Conservation (phyloP, 2,888 invertebrate species). For the Pseudolycoriella hygida region DNA sequence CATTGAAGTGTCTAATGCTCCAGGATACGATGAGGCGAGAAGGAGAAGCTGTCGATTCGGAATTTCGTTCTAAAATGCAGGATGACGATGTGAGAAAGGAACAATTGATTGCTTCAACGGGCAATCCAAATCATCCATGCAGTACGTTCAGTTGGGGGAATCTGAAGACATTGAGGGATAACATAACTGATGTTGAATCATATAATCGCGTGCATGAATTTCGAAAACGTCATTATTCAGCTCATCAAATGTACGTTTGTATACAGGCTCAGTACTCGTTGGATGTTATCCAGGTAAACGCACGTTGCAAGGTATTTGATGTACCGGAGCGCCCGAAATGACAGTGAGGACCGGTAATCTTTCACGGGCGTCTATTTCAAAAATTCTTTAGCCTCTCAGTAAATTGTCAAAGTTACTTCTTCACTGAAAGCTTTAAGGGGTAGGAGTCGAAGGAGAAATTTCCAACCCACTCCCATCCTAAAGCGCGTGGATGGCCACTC, state of each 20-base stretch:
- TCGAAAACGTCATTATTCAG: conserved; percentile 60
- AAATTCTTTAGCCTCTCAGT: no score
- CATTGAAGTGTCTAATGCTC: conserved; percentile 71
- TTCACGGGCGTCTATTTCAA: no score
- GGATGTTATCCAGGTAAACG: conserved; percentile 23
- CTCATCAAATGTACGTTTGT: conserved; percentile 74
- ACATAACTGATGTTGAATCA: conserved; percentile 45
- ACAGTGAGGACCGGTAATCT: no score
- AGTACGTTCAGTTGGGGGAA: conserved; percentile 77
- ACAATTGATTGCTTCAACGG: conserved; percentile 53
- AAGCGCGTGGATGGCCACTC: no score
- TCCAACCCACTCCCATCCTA: no score
- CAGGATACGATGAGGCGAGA: conserved; percentile 73
- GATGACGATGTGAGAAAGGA: conserved; percentile 58
- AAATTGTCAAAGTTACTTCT: no score
- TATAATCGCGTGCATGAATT: conserved; percentile 56
- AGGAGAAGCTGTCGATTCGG: conserved; percentile 74
- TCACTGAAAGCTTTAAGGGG: no score
- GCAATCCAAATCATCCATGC: conserved; percentile 48
- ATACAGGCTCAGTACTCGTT: conserved; percentile 43
- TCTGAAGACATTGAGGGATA: conserved; percentile 48
- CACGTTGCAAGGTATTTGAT: no score
- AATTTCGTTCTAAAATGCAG: conserved; percentile 64
- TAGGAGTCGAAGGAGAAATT: no score
- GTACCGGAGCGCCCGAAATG: no score